These are phyloP conservation scores for Agrotis puta DNA, from an alignment of 2,888 invertebrate genomes.

Conservation along the genomic window DNA sequence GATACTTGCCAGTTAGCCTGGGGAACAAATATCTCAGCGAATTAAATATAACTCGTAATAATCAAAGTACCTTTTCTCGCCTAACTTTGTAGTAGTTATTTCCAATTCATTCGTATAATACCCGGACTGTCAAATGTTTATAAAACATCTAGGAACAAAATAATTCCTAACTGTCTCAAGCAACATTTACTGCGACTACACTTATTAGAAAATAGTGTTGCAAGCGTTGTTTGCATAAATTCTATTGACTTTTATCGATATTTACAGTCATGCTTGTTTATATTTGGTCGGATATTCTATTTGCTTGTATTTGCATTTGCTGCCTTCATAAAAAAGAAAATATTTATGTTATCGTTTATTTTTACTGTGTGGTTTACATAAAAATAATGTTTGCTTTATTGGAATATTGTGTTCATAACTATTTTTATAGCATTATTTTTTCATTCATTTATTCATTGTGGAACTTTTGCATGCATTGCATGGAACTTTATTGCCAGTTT, in stretches of 20 bases:
- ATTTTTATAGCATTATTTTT: not conserved
- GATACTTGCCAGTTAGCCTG: no score
- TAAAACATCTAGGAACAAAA: constrained; percentile 3
- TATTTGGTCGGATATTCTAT: constrained; percentile 34
- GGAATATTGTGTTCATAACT: not conserved
- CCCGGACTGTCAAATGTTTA: not conserved
- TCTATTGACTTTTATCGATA: constrained; percentile 36
- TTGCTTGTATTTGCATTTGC: constrained; percentile 14
- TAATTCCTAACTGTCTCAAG: not conserved
- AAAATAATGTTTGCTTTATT: not conserved
- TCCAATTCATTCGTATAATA: not conserved
- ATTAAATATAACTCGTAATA: not conserved
- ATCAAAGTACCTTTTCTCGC: not conserved
- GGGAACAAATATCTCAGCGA: not conserved
- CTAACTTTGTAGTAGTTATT: not conserved
- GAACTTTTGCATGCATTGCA: not conserved
- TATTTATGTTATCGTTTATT: not conserved
- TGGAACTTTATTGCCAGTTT: no score
- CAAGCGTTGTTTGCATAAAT: constrained; percentile 21
- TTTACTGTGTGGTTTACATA: not conserved
- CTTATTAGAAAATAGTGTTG: constrained; percentile 46
- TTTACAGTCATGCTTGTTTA: constrained; percentile 25
- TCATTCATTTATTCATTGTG: not conserved
- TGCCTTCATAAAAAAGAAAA: not conserved
- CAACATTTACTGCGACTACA: constrained; percentile 23